Evolutionary conservation across 53 echinoderm and acorn worm species (phyloP), one percentile per base, ranked within the genome.

Genomic region (Crossaster papposus): DNA sequence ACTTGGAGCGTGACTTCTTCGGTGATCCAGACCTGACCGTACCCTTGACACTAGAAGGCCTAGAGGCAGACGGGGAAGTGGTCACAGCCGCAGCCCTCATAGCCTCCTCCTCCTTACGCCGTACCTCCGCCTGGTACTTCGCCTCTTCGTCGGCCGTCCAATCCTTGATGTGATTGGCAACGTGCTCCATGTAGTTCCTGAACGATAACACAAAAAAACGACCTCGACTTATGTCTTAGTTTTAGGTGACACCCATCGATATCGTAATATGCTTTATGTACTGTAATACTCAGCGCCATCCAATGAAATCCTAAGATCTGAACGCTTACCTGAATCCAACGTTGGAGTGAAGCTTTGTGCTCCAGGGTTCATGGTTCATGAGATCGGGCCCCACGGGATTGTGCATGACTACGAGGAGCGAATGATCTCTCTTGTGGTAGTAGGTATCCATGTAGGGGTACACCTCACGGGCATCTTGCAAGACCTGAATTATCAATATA

Each of bases 161-260:
- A 30, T 94, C 90, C 17, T 89, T 58, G 37, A 97, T 90, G 36
- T 94, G 86, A 29, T 90, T 90, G 12, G 95, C 89, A 15, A 97
- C 94, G 80, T 97, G 97, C 94, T 97, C 97, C 92, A 97, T 81
- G 92, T 97, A 97, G 85, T 97, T 97, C 70, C 97, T 97, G 65
- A 12, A 72, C 64, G 38, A 38, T 38, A 7, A 7, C 7, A 38
- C 38, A 38, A 38, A 38, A 2, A 38, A n/a, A n/a, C n/a, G n/a
- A n/a, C n/a, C n/a, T n/a, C n/a, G n/a, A n/a, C n/a, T n/a, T n/a
- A n/a, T n/a, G n/a, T n/a, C n/a, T n/a, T n/a, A n/a, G n/a, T n/a
- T n/a, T n/a, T n/a, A n/a, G n/a, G n/a, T n/a, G n/a, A n/a, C n/a
- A n/a, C n/a, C n/a, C n/a, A n/a, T n/a, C n/a, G n/a, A n/a, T n/a